Percentiles rank a stretch among this genome's conserved stretches.
These are phyloP conservation scores for Syrmaticus mikado DNA, from an alignment of 2,113 vertebrate genomes.

Conservation along the genomic window DNA sequence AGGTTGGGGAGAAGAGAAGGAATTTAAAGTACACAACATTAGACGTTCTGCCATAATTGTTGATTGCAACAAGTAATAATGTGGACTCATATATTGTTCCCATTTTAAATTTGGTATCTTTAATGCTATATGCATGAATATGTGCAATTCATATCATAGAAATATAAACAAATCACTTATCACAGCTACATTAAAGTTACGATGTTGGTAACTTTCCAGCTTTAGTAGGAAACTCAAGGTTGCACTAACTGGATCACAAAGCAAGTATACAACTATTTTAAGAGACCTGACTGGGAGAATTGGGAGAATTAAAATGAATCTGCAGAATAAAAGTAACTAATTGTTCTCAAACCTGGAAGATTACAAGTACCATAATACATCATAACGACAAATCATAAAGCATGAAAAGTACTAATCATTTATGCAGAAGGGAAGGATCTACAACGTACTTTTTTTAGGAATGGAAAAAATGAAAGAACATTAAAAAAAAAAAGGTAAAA, in stretches of 20 bases:
- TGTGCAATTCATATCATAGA: background rate
- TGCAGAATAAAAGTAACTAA: background rate
- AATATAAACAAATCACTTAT: background rate
- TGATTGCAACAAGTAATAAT: background rate
- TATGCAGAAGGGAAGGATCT: background rate
- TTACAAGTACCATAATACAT: background rate
- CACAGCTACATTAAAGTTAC: background rate
- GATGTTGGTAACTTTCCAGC: background rate
- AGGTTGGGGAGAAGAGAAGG: background rate
- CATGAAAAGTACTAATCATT: background rate
- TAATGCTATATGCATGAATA: background rate
- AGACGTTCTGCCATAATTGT: background rate
- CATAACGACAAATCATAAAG: background rate
- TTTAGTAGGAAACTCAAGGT: background rate
- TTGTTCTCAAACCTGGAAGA: background rate
- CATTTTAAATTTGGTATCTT: background rate
- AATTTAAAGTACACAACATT: background rate
- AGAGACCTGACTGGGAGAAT: background rate
- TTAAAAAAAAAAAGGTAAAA: background rate
- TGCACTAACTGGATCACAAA: background rate
- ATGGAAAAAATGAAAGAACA: background rate
- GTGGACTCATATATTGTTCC: fast-evolving
- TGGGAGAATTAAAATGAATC: background rate
- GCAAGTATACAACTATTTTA: background rate
- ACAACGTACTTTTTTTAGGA: background rate